Percentiles rank a stretch among this genome's conserved stretches.
Conservation (phyloP, 2,888 invertebrate species). For the Taphrorychus bicolor region DNA sequence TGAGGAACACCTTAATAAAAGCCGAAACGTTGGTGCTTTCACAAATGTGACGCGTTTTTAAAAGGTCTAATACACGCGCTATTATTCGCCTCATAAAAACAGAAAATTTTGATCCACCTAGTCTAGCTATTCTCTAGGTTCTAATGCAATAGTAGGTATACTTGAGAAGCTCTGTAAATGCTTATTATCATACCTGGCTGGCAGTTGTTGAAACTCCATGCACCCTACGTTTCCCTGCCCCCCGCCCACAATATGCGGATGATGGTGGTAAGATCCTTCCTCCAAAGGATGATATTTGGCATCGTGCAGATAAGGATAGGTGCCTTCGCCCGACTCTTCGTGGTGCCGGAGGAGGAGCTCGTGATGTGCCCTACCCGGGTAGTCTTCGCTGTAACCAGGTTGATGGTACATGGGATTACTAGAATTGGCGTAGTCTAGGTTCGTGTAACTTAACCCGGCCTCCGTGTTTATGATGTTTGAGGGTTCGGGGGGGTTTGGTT, state of each 20-base stretch:
- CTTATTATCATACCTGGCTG: conserved; percentile 44
- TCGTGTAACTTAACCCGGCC: conserved; percentile 88
- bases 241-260: conserved; percentile 53
- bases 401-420: conserved; percentile 54
- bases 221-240: conserved; percentile 62
- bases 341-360: conserved; percentile 61
- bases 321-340: conserved; percentile 64
- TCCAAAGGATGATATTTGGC: conserved; percentile 61
- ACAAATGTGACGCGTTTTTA: no score
- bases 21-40: no score
- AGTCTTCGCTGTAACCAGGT: conserved; percentile 50
- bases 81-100: no score
- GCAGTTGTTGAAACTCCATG: conserved; percentile 67
- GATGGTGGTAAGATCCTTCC: conserved; percentile 58
- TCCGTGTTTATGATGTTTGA: conserved; percentile 79
- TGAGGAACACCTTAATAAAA: no score
- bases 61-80: no score
- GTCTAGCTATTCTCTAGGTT: no score
- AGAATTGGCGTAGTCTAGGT: conserved; percentile 76
- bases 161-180: not conserved
- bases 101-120: no score
- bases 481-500: conserved; percentile 50
- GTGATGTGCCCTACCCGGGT: conserved; percentile 48
- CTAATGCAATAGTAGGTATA: no score
- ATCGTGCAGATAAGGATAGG: conserved; percentile 60